Evolutionary conservation across 2,113 vertebrate species (phyloP), one percentile per base, ranked within the genome.

Genomic region (Atractosteus spatula): DNA sequence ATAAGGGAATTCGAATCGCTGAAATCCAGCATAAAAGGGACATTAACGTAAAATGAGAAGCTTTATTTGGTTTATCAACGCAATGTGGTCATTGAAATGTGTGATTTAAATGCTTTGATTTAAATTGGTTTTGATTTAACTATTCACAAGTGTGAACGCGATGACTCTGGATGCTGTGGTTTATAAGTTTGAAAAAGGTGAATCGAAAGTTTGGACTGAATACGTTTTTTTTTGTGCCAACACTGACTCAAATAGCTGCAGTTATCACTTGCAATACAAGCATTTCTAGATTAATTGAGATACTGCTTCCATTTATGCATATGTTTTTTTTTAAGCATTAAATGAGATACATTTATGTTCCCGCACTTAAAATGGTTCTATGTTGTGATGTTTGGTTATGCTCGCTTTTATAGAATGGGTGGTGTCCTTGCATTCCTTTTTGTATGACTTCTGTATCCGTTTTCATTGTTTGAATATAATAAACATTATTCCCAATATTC

Each of bases 121-220:
- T 70, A 62, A 42, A 47, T 12, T 81, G 78, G 76, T 70, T 84
- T 68, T 74, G 72, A 51, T 71, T 74, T 67, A 66, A 71, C 66
- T 67, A 42, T 66, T 29, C 69, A 71, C n/a, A 55, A 67, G 16
- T 72, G 70, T 66, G 41, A 17, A 59, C 17, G 55, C 70, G 41
- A 62, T 63, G 11, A 65, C 55, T 45, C 41, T 71, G 64, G 70
- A 55, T 71, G 51, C 11, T 63, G 7, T 65, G 61, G 42, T 70
- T 55, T 16, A 54, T 55, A 41, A 41, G 14, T 65, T 66, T 73
- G 55, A 29, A 7, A 63, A 43, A 62, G 47, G 10, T 29, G 29
- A 10, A 7, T 51, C 10, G 47, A 51, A 51, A 51, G 47, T 51
- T 51, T 51, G 5, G 47, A 7, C 10, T 10, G 47, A 51, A 51